phyloP scores from a whole-genome alignment of 2,113 vertebrate species.

The Megaceryle torquata region DNA sequence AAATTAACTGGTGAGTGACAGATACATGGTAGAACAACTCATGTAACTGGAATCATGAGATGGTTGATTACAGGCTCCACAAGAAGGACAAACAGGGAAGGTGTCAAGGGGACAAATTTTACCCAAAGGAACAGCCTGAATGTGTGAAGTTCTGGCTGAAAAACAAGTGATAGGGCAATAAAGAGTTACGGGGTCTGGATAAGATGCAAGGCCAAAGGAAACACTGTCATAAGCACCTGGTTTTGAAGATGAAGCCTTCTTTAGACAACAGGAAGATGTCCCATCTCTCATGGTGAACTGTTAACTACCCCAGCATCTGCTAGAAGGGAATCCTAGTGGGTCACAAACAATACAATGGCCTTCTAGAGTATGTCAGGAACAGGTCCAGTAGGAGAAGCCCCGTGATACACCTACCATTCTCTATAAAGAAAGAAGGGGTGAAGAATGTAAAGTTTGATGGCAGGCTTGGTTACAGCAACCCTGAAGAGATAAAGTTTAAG shows the following conservation, averaged over 20 bases:
- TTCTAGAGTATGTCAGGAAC: background rate
- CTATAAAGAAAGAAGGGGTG: background rate
- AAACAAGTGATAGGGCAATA: background rate
- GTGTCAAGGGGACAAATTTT: background rate
- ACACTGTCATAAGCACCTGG: background rate
- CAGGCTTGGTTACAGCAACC: background rate
- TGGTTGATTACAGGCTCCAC: background rate
- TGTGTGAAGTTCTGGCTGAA: background rate
- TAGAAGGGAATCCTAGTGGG: accelerated
- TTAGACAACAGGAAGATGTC: background rate
- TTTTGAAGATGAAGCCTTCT: background rate
- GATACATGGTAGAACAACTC: background rate
- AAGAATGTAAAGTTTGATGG: background rate
- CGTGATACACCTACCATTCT: background rate
- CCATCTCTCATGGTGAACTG: background rate
- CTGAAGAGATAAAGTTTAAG: background rate
- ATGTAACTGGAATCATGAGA: background rate
- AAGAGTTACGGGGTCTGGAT: background rate
- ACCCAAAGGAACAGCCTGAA: background rate
- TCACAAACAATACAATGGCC: background rate
- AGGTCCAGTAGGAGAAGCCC: background rate
- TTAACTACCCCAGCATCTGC: background rate
- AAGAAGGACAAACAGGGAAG: background rate
- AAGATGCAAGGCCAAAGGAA: background rate
- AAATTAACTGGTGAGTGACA: background rate